A percentile compares a stretch with the other conserved stretches of the same genome.
These are phyloP conservation scores for Ciconia maguari DNA, from an alignment of 2,113 vertebrate species.

Conservation along the genomic window DNA sequence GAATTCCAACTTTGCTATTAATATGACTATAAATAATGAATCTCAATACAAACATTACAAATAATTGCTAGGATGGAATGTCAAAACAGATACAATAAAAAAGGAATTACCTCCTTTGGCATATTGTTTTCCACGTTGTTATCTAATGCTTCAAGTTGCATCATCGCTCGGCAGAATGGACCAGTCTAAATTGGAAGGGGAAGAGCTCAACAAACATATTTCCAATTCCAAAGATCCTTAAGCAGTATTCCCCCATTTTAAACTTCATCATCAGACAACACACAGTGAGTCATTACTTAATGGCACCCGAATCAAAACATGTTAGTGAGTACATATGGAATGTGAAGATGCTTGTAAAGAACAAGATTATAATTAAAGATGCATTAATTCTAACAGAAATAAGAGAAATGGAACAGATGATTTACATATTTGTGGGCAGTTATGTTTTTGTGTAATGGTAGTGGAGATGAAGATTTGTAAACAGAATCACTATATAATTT, in stretches of 20 bases:
- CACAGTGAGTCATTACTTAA: conserved; percentile 1
- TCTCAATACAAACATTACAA: background rate
- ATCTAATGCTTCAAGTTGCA: background rate
- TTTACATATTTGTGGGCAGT: conserved; percentile 31
- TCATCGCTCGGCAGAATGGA: background rate
- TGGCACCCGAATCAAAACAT: conserved; percentile 2
- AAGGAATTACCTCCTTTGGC: background rate
- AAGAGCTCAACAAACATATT: conserved; percentile 1
- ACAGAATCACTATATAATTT: background rate
- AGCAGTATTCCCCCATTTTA: background rate
- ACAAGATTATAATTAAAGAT: conserved; percentile 36
- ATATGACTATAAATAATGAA: background rate
- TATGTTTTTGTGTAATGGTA: conserved; percentile 5
- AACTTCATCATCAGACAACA: background rate
- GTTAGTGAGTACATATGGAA: background rate
- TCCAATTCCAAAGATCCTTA: conserved; percentile 32
- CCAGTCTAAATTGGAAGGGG: background rate
- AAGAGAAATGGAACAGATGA: conserved; percentile 10
- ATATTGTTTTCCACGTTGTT: background rate
- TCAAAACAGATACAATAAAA: background rate
- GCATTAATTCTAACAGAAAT: conserved; percentile 42
- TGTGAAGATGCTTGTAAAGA: conserved; percentile 23
- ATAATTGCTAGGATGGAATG: background rate
- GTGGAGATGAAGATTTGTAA: background rate
- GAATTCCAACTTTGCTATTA: background rate